phyloP scores from a whole-genome alignment of 2,797 vertebrate genomes.

The Lagorchestes hirsutus region DNA sequence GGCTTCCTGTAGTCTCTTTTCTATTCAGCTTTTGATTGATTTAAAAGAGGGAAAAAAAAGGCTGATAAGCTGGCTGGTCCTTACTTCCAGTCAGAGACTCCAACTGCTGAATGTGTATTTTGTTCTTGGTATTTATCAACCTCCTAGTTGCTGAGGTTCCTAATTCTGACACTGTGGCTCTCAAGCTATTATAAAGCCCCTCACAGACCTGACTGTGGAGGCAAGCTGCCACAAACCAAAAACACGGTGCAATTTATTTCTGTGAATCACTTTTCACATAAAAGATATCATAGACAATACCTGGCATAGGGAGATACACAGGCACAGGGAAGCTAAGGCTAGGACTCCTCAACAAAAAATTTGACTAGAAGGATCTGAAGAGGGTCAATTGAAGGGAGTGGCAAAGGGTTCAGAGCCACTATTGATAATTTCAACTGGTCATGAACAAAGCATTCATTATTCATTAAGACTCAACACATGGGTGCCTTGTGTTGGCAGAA shows the following conservation, averaged over 20 bases:
- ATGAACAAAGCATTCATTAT: background rate
- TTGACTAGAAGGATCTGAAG: background rate
- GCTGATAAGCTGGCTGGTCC: slow-evolving; percentile 51
- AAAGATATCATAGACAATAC: slow-evolving; percentile 55
- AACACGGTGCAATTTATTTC: slow-evolving; percentile 79
- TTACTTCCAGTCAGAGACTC: slow-evolving; percentile 35
- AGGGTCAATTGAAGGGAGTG: background rate
- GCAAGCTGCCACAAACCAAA: slow-evolving; percentile 68
- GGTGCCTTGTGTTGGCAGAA: background rate
- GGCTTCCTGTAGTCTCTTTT: slow-evolving; percentile 61
- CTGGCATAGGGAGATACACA: slow-evolving; percentile 13
- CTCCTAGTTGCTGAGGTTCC: slow-evolving; percentile 32
- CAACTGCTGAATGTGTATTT: slow-evolving; percentile 62
- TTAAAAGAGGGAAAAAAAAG: slow-evolving; percentile 72
- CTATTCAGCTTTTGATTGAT: slow-evolving; percentile 67
- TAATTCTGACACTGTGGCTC: slow-evolving; percentile 72
- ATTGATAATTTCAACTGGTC: background rate
- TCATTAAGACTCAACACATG: background rate
- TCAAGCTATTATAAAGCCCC: slow-evolving; percentile 67
- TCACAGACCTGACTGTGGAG: slow-evolving; percentile 69
- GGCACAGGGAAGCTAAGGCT: slow-evolving; percentile 12
- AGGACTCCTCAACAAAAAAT: background rate
- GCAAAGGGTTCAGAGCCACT: background rate
- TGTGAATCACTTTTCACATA: slow-evolving; percentile 70
- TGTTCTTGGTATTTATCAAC: slow-evolving; percentile 63